Percentiles rank a stretch among this genome's conserved stretches.
phyloP scores from a whole-genome alignment of 2,888 invertebrate species.

The Siphlonurus alternatus region DNA sequence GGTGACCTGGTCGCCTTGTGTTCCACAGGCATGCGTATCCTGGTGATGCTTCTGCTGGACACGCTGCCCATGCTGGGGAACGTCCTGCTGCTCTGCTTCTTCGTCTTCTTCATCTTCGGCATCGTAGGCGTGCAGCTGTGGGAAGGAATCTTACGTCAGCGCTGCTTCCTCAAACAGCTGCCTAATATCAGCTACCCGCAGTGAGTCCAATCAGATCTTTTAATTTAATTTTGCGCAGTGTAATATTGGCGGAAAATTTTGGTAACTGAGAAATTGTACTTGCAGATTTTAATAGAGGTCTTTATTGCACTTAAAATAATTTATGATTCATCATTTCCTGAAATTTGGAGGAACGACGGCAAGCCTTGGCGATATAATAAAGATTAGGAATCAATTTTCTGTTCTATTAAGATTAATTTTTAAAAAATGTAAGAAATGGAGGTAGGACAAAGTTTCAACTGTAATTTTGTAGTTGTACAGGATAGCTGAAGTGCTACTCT shows the following conservation, averaged over 20 bases:
- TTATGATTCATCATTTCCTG: too few relatives aligned
- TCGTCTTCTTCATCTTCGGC: conserved; percentile 99
- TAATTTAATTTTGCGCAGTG: too few relatives aligned
- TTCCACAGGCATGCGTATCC: conserved; percentile 85
- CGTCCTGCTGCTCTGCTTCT: conserved; percentile 94
- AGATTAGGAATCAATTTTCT: too few relatives aligned
- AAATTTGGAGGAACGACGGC: too few relatives aligned
- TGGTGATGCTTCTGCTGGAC: conserved; percentile 95
- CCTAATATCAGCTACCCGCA: conserved; percentile 50
- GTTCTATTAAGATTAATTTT: too few relatives aligned
- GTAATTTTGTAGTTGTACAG: too few relatives aligned
- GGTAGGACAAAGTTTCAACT: too few relatives aligned
- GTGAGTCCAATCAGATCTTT: conserved; percentile 54
- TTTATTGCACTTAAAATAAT: too few relatives aligned
- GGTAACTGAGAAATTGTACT: background rate
- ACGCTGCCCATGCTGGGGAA: conserved; percentile 99
- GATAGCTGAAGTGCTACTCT: too few relatives aligned
- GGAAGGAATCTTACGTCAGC: conserved; percentile 92
- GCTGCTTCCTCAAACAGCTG: conserved; percentile 69
- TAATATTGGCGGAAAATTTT: background rate
- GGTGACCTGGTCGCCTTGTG: background rate
- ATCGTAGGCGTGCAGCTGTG: conserved; percentile 99
- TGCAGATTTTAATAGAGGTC: too few relatives aligned
- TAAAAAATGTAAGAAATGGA: too few relatives aligned
- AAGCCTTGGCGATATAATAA: too few relatives aligned